Base-by-base conservation (phyloP, 2,888 invertebrate genomes). In the Drosophila diplacantha region DNA sequence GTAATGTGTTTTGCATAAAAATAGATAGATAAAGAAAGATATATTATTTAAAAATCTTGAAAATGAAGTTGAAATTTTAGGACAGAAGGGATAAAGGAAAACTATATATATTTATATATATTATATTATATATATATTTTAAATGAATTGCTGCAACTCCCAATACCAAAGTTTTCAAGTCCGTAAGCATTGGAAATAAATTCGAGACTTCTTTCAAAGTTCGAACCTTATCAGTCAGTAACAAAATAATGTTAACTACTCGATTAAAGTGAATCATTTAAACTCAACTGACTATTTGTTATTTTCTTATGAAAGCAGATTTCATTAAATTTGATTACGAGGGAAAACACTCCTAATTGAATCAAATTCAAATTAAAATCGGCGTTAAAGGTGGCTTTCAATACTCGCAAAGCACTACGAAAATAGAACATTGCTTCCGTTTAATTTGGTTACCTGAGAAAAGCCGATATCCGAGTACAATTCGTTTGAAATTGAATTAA, bases 401-500 rank as follows among this genome's bases (percentile, higher is more conserved):
- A 56, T 67, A 16, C 59, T 24, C 29, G 3, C 39, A n/a, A 44
- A 37, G 34, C 29, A 29, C 24, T 31, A 54, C 12, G 38, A 14
- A 57, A 61, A 39, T 61, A 35, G 38, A 49, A 26, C 53, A 32
- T 50, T 63, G 64, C 79, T 81, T 83, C 81, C 75, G 79, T 83
- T 78, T 83, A 83, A 77, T 64, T 77, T 61, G 52, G 22, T 50
- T 61, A 43, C 26, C 54, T 18, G 11, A 29, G 41, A 59, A 59
- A 60, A 14, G 14, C 24, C 29, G 63, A 50, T 41, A 41, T 32
- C 81, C 60, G 75, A 83, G 83, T 83, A 77, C 83, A 75, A 78
- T 77, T 83, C 75, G 75, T 81, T 78, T 81, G 75, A 83, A 77
- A 83, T 83, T 83, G 68, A 78, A 81, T 81, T 81, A 83, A 83